Evolutionary conservation across 2,888 invertebrate species (phyloP).

Genomic region (Torymus aiolomorphi): DNA sequence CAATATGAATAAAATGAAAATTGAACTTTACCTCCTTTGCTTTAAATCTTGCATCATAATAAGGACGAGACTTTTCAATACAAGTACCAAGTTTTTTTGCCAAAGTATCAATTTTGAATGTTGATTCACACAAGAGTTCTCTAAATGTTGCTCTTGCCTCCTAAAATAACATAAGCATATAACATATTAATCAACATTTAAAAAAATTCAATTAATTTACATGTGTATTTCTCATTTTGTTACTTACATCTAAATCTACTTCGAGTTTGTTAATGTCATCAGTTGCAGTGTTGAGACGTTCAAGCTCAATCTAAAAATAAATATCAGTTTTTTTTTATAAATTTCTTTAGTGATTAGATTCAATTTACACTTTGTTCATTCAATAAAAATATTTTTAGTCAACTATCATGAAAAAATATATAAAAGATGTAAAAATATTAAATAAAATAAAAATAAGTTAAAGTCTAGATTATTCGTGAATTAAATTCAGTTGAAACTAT

Average conservation of each 20-base stretch:
- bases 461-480: too few relatives aligned
- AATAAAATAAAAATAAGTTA: neutral
- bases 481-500: too few relatives aligned
- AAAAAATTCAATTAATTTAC: too few relatives aligned
- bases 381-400: too few relatives aligned
- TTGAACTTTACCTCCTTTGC: constrained; percentile 82
- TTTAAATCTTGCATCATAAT: constrained; percentile 91
- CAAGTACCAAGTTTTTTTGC: constrained; percentile 89
- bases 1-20: neutral
- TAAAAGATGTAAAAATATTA: constrained; percentile 6
- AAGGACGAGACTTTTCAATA: constrained; percentile 91
- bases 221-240: constrained; percentile 34
- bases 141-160: constrained; percentile 90
- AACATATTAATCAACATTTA: constrained; percentile 11
- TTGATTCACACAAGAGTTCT: constrained; percentile 88
- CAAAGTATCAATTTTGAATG: constrained; percentile 86
- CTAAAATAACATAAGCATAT: constrained; percentile 69
- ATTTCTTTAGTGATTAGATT: too few relatives aligned
- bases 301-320: constrained; percentile 85
- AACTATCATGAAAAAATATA: neutral
- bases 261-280: constrained; percentile 95
- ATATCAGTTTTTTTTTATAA: neutral
- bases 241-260: constrained; percentile 88
- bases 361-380: too few relatives aligned
- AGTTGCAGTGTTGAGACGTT: constrained; percentile 91